phyloP scores from a whole-genome alignment of 2,888 invertebrate genomes.

The Thereva unica region DNA sequence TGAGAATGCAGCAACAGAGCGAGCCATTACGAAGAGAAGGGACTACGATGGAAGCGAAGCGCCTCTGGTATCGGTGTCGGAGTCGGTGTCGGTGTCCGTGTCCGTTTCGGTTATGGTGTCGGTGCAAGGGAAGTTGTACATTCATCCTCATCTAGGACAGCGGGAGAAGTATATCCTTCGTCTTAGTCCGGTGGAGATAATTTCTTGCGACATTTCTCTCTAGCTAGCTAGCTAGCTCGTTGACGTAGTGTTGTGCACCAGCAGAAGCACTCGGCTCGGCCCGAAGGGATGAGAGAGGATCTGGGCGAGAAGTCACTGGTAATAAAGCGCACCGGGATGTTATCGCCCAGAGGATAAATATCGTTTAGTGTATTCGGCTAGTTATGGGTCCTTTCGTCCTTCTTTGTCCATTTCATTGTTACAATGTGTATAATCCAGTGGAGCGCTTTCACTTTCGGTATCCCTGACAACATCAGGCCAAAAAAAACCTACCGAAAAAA shows the following conservation, averaged over 20 bases:
- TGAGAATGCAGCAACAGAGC: constrained; percentile 6
- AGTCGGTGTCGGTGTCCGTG: no score
- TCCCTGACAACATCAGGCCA: no score
- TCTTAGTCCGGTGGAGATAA: constrained; percentile 18
- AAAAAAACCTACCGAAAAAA: no score
- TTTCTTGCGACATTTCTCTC: constrained; percentile 23
- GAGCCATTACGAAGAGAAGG: constrained; percentile 9
- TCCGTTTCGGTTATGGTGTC: no score
- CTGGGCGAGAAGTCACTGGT: constrained; percentile 8
- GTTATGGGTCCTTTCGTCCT: constrained; percentile 8
- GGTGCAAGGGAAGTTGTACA: not conserved
- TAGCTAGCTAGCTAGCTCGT: not conserved
- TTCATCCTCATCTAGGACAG: constrained; percentile 8
- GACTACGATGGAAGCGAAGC: no score
- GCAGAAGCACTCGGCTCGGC: no score
- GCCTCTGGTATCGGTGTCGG: no score
- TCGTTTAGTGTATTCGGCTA: constrained; percentile 7
- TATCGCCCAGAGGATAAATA: constrained; percentile 17
- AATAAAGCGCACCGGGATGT: constrained; percentile 25
- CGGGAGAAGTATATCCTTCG: constrained; percentile 1
- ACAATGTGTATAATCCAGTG: not conserved
- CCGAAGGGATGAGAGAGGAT: no score
- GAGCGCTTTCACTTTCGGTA: no score
- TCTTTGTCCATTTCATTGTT: not conserved
- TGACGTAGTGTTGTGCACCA: not conserved